Evolutionary conservation across 2,113 vertebrate genomes (phyloP), one percentile per base, ranked within the genome.

Genomic region (Paramisgurnus dabryanus): DNA sequence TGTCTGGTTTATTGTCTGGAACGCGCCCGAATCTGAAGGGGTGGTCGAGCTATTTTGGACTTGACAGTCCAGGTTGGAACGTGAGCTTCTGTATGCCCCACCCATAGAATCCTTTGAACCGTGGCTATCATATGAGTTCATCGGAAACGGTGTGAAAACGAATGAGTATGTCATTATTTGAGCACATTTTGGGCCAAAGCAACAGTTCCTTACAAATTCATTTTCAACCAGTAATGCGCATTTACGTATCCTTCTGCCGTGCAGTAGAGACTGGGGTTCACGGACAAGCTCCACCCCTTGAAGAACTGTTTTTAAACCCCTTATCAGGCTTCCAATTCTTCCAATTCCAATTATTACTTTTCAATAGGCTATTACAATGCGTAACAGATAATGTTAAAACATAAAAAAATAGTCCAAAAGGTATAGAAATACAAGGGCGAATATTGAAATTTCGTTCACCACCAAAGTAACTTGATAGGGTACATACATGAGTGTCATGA

Each of bases 231-330:
- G 60, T 79, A 74, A 69, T 67, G 73, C 74, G 70, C 69, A 63
- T 9, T 68, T 5, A 60, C 43, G 74, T 69, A 76, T 75, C 73
- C 87, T 87, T 87, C 87, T 84, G 70, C 79, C 63, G 7, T 11
- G 87, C 88, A 91, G 88, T 89, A 55, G 84, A 75, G 80, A 72
- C 67, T 84, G 79, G 39, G 80, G 85, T 87, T 89, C 74, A 83
- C 4, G 75, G 64, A 18, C 80, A 82, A 82, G 45, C 89, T 83
- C 86, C 89, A 79, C 90, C 88, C 81, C 72, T 65, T 47, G 34
- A 22, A 72, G 64, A 49, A 76, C 41, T 58, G 67, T 60, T 83
- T 80, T 60, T 63, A 83, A 80, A 49, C n/a, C 34, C 18, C 69
- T 18, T 3, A 40, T 34, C 40, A 57, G 45, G 58, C 66, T 7